Evolutionary conservation across 2,797 vertebrate species (phyloP).

Genomic region (Onychomys leucogaster): DNA sequence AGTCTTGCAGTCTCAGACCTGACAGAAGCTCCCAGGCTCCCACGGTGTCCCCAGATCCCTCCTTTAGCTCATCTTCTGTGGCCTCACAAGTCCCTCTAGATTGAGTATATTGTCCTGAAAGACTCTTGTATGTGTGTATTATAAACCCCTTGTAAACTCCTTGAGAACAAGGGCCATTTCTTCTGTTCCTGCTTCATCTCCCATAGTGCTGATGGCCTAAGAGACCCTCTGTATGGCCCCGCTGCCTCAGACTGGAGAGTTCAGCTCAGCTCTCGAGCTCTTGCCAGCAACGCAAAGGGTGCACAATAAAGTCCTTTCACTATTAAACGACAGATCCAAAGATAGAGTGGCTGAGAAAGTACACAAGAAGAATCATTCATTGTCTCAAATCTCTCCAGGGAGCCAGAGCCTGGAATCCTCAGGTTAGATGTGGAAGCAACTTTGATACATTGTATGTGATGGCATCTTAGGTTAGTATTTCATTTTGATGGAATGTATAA

Average conservation of each 20-base stretch:
- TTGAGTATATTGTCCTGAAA: conserved; percentile 66
- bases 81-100: conserved; percentile 31
- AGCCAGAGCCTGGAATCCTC: conserved; percentile 46
- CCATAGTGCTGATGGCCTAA: conserved; percentile 30
- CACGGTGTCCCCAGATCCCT: background rate
- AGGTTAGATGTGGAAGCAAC: conserved; percentile 29
- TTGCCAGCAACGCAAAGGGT: conserved; percentile 60
- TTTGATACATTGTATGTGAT: background rate
- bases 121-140: conserved; percentile 52
- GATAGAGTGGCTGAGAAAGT: conserved; percentile 52
- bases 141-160: conserved; percentile 66
- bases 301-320: conserved; percentile 79
- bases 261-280: conserved; percentile 43
- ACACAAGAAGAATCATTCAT: conserved; percentile 57
- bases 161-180: conserved; percentile 66
- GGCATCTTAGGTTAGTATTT: conserved; percentile 33
- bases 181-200: conserved; percentile 40
- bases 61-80: background rate
- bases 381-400: conserved; percentile 52
- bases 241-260: conserved; percentile 22
- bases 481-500: background rate
- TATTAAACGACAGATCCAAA: conserved; percentile 65
- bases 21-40: background rate
- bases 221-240: conserved; percentile 55
- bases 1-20: background rate